These are phyloP conservation scores for Saguinus midas DNA, from an alignment of 2,113 vertebrate genomes.

Conservation along the genomic window DNA sequence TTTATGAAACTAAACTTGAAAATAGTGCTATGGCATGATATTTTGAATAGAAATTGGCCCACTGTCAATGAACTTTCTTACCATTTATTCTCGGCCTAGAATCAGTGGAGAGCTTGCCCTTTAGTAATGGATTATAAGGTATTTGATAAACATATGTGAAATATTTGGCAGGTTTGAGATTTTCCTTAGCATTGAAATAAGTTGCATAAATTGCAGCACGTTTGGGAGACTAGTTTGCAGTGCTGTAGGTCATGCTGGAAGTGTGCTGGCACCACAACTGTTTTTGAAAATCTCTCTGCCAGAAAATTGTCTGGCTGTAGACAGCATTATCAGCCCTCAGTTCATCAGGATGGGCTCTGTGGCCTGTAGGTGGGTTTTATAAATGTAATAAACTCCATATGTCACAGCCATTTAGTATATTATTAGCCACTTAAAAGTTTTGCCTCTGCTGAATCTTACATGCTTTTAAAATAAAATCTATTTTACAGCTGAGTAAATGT, in stretches of 20 bases:
- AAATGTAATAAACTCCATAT: constrained; percentile 53
- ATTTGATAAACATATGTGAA: constrained; percentile 68
- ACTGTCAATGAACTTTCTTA: constrained; percentile 50
- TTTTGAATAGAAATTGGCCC: constrained; percentile 56
- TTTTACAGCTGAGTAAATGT: background rate
- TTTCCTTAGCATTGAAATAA: constrained; percentile 49
- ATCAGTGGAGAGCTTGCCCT: constrained; percentile 26
- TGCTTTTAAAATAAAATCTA: background rate
- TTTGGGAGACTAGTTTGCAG: background rate
- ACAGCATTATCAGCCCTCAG: constrained; percentile 48
- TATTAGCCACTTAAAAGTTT: background rate
- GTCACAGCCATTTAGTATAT: background rate
- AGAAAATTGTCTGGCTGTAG: constrained; percentile 51
- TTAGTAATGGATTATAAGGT: constrained; percentile 39
- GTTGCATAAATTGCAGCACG: background rate
- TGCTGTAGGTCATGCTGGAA: constrained; percentile 49
- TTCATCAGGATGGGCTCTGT: constrained; percentile 51
- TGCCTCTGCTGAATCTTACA: background rate
- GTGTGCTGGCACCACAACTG: background rate
- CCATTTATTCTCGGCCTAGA: background rate
- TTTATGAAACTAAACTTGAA: constrained; percentile 52
- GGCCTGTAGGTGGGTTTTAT: constrained; percentile 42
- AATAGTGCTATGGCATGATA: constrained; percentile 26
- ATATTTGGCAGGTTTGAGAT: constrained; percentile 34
- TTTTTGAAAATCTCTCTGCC: constrained; percentile 56